phyloP scores from a whole-genome alignment of 2,888 invertebrate species.

The Halictus ligatus region DNA sequence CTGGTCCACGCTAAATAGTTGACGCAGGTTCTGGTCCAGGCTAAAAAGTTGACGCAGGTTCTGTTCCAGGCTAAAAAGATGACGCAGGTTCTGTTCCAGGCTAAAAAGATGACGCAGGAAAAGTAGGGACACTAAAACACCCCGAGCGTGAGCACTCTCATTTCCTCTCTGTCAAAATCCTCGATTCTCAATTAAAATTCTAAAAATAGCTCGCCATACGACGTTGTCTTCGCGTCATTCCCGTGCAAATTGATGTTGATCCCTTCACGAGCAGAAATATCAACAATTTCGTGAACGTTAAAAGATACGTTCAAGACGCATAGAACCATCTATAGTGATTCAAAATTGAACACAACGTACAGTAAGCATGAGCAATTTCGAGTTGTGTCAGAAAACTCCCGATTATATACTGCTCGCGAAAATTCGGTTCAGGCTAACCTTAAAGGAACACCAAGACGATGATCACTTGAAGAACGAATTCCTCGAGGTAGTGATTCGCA shows the following conservation, averaged over 20 bases:
- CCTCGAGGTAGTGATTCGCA: constrained; percentile 84
- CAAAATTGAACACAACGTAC: neutral
- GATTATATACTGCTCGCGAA: constrained; percentile 84
- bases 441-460: constrained; percentile 85
- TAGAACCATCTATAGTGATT: neutral
- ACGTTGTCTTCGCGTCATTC: neutral
- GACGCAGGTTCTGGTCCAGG: too few species aligned
- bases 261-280: neutral
- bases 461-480: constrained; percentile 84
- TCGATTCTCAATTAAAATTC: neutral
- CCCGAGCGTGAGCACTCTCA: too few species aligned
- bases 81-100: too few species aligned
- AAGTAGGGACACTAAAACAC: too few species aligned
- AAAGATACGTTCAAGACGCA: neutral
- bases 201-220: neutral
- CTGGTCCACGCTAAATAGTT: too few species aligned
- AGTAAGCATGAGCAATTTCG: constrained; percentile 29
- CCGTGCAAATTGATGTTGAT: neutral
- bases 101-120: too few species aligned
- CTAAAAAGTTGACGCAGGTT: too few species aligned
- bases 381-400: constrained; percentile 48
- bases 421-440: constrained; percentile 86
- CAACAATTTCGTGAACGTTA: neutral
- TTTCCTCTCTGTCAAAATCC: neutral
- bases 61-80: too few species aligned